Evolutionary conservation across 2,888 invertebrate genomes (phyloP), one percentile per base, ranked within the genome.

Genomic region (Flabesymbios commensalis): DNA sequence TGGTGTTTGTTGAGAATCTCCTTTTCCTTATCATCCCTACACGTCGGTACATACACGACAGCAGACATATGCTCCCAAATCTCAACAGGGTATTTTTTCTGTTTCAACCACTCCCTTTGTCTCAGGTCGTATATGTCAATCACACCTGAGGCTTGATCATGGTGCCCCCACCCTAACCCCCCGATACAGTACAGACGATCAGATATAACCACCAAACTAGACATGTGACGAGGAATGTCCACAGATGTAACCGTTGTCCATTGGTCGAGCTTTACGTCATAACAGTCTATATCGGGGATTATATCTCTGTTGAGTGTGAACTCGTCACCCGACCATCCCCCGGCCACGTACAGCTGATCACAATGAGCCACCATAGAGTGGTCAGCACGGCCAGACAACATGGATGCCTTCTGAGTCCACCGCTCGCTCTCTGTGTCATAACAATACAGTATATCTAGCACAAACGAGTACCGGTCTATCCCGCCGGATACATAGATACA

Each of bases 11-110:
- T n/a, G n/a, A n/a, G n/a, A n/a, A n/a, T n/a, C n/a, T n/a, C 49
- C 14, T 29, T 31, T 5, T 14, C 49, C 49, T 39, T 51, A 43
- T 85, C 85, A 68, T 85, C 84, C 59, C 85, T 73, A 64, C 84
- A 84, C 59, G 86, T 86, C 45, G 90, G 90, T 70, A 90, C 86
- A 77, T 88, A 89, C 59, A 90, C 82, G 31, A 87, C 86, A 49
- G 87, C 88, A 75, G 88, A 88, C 1, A 87, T 86, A 72, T 89
- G 89, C 75, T 90, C 90, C 90, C 90, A 90, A 61, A 89, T 86
- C 73, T 89, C 88, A 72, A 88, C 87, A 0, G 88, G 87, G 75
- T 88, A 87, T 64, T 87, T 86, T 69, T 87, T 86, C n/a, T 86
- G 86, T 10, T 86, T 86, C 4, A 85, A 85, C 89, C 90, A 90